Evolutionary conservation across 2,888 invertebrate species (phyloP), one percentile per base, ranked within the genome.

Genomic region (Escarpia spicata): DNA sequence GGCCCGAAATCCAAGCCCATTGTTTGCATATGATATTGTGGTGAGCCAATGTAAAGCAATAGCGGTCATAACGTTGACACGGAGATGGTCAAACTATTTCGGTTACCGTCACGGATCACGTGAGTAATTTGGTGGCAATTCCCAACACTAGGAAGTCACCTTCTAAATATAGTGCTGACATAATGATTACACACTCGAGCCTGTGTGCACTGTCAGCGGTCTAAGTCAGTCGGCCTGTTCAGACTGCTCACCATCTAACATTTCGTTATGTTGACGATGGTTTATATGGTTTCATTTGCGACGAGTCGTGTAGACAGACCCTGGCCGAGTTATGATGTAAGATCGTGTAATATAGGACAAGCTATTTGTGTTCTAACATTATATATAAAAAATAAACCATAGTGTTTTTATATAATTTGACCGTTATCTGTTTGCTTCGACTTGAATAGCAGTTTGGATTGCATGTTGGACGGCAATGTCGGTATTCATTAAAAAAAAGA

Each of bases 121-220:
- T 75, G 26, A 75, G 6, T 75, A 75, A 75, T 26, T 75, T 75
- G 75, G 75, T 75, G 75, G 75, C 19, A 75, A 75, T 75, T 4
- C 75, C 75, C 19, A 75, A 26, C 75, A 75, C 75, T 75, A 75
- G 75, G 75, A 75, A 75, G 75, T 75, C 19, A 75, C 3, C 75
- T 15, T 75, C 75, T 75, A 75, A 75, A 75, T 75, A 75, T 75
- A 75, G 75, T 26, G 75, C 75, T 75, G 75, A 75, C 75, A 75
- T 75, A 52, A 26, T 75, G 75, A 52, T 15, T 9, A 52, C 75
- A 75, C n/a, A 26, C n/a, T 75, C 75, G 75, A 75, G 26, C 75
- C 75, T 52, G 26, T 12, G 52, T 52, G 15, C 52, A 52, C 52
- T 9, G 52, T 75, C 3, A n/a, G 75, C 6, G 3, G 19, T 75